phyloP scores from a whole-genome alignment of 2,113 vertebrate species.

The Prolemur simus region DNA sequence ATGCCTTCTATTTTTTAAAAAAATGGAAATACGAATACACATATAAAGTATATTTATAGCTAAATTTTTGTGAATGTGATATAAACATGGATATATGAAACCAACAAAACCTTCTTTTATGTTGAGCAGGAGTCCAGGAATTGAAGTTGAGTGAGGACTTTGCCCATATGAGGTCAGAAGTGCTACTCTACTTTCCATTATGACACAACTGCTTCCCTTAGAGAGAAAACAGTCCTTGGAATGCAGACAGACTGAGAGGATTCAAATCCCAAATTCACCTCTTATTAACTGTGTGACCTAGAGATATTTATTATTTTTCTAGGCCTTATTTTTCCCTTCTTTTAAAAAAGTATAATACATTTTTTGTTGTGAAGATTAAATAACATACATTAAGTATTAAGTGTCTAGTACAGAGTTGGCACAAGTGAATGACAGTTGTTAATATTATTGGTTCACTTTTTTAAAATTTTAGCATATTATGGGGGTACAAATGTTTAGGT shows the following conservation, averaged over 20 bases:
- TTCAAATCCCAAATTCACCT: not conserved
- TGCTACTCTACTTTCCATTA: not conserved
- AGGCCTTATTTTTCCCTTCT: not conserved
- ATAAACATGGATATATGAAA: not conserved
- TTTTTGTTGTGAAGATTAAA: constrained; percentile 6
- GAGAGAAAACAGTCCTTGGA: not conserved
- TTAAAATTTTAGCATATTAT: too few species aligned
- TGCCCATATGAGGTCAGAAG: not conserved
- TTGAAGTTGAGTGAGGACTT: not conserved
- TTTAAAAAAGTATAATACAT: not conserved
- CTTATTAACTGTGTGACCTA: not conserved
- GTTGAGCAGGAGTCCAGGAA: not conserved
- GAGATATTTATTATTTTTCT: constrained; percentile 9
- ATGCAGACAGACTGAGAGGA: not conserved
- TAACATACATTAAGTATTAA: not conserved
- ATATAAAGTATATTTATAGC: not conserved
- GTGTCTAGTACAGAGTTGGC: not conserved
- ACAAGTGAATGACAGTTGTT: not conserved
- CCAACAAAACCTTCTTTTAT: not conserved
- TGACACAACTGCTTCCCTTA: not conserved
- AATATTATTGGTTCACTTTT: not conserved
- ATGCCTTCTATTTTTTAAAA: not conserved
- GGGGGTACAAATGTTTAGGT: too few species aligned
- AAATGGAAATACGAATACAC: not conserved
- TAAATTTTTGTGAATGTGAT: not conserved